Conservation (phyloP, 1,140 invertebrate genomes). For the Leptinotarsa defecta region DNA sequence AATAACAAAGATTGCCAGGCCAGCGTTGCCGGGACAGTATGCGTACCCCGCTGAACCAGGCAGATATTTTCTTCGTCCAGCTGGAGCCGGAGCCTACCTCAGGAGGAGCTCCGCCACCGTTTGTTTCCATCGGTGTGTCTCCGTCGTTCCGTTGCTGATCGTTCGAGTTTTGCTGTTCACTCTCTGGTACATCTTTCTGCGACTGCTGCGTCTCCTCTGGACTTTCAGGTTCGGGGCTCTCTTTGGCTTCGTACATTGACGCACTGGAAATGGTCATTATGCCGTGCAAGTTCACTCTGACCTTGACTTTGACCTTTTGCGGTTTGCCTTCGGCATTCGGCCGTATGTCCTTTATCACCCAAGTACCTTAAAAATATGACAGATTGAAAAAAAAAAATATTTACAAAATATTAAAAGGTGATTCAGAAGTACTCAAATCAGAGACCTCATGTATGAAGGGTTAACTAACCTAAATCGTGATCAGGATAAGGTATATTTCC, state of each 20-base stretch:
- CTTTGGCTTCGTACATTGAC: slow-evolving; percentile 81
- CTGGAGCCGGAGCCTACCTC: slow-evolving; percentile 55
- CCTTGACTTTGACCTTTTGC: slow-evolving; percentile 95
- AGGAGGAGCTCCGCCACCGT: slow-evolving; percentile 36
- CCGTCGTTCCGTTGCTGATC: slow-evolving; percentile 52
- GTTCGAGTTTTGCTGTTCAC: slow-evolving; percentile 54
- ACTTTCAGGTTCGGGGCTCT: slow-evolving; percentile 65
- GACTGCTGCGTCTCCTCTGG: slow-evolving; percentile 54
- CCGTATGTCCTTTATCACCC: slow-evolving; percentile 83
- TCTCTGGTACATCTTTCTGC: slow-evolving; percentile 40
- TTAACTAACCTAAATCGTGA: slow-evolving; percentile 75
- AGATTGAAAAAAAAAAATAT: not conserved
- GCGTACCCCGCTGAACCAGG: slow-evolving; percentile 56
- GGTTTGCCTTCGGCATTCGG: slow-evolving; percentile 84
- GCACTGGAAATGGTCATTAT: slow-evolving; percentile 87
- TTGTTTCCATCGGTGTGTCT: slow-evolving; percentile 34
- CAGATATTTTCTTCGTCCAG: slow-evolving; percentile 57
- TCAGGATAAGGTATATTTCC: slow-evolving; percentile 74
- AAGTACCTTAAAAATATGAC: slow-evolving; percentile 67
- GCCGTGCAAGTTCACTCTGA: slow-evolving; percentile 90
- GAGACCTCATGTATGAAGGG: no score
- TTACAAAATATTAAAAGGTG: not conserved
- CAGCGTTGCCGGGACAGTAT: slow-evolving; percentile 48
- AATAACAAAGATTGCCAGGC: slow-evolving; percentile 43
- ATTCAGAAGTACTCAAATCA: no score